phyloP scores from a whole-genome alignment of 2,888 invertebrate genomes.

The Scaptomyza parva region DNA sequence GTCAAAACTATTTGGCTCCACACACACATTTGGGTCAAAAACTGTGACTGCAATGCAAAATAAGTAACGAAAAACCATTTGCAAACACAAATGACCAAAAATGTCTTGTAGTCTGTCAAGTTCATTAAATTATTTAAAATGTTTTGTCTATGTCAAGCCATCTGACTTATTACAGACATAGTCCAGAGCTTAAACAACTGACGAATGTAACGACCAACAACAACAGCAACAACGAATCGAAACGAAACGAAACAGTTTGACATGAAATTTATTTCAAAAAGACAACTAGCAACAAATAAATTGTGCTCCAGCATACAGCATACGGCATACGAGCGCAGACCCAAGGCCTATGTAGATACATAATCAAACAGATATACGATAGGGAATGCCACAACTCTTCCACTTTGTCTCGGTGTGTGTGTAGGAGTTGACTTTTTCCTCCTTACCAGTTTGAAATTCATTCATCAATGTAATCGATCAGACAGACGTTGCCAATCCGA shows the following conservation, averaged over 20 bases:
- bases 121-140: constrained; percentile 77
- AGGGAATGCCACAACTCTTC: constrained; percentile 42
- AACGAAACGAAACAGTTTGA: constrained; percentile 62
- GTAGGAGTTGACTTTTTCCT: constrained; percentile 50
- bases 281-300: constrained; percentile 81
- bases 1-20: constrained; percentile 68
- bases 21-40: constrained; percentile 9
- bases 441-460: constrained; percentile 68
- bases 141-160: constrained; percentile 68
- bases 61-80: constrained; percentile 11
- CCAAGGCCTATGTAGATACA: constrained; percentile 22
- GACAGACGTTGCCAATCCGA: constrained; percentile 55
- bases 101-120: constrained; percentile 53
- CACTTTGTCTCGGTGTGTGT: constrained; percentile 21
- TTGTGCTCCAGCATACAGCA: constrained; percentile 50
- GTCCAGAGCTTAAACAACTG: constrained; percentile 65
- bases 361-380: constrained; percentile 10
- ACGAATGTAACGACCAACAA: constrained; percentile 63
- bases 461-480: constrained; percentile 81
- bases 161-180: constrained; percentile 77
- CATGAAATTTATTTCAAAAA: constrained; percentile 81
- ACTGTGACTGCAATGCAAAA: constrained; percentile 18
- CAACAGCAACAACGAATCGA: constrained; percentile 25
- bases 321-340: constrained; percentile 4
- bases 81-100: constrained; percentile 47